These are phyloP conservation scores for Archips xylosteana DNA, from an alignment of 2,888 invertebrate genomes.

Conservation along the genomic window DNA sequence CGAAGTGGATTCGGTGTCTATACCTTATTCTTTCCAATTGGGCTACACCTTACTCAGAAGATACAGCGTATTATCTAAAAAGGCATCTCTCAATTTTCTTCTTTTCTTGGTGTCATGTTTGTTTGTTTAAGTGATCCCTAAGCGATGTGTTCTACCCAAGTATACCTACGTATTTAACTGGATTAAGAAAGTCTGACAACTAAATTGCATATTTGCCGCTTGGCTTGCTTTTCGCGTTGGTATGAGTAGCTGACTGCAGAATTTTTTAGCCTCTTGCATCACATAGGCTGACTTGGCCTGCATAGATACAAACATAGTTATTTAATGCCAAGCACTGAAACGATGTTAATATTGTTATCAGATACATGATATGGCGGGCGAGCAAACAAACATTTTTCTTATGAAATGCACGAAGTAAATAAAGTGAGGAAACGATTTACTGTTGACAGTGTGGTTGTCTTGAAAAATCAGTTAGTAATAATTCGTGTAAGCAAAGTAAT, in stretches of 20 bases:
- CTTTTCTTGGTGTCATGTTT: too few species aligned
- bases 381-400: conserved; percentile 27
- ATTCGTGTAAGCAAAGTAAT: background rate
- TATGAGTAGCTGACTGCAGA: background rate
- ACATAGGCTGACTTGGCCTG: background rate
- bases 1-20: too few species aligned
- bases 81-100: too few species aligned
- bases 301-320: conserved; percentile 19
- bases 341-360: conserved; percentile 12
- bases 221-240: background rate
- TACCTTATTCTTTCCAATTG: too few species aligned
- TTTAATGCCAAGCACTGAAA: background rate
- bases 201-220: background rate
- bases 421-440: background rate
- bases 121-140: too few species aligned
- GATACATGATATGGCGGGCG: conserved; percentile 2
- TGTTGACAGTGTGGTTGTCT: background rate
- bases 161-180: background rate
- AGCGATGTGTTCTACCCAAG: too few species aligned
- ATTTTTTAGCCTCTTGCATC: background rate
- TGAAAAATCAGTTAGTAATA: background rate
- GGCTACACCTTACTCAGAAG: too few species aligned
- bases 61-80: too few species aligned
- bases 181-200: conserved; percentile 1
- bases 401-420: conserved; percentile 13